phyloP scores from a whole-genome alignment of 2,113 vertebrate genomes.

The Onychostruthus taczanowskii region DNA sequence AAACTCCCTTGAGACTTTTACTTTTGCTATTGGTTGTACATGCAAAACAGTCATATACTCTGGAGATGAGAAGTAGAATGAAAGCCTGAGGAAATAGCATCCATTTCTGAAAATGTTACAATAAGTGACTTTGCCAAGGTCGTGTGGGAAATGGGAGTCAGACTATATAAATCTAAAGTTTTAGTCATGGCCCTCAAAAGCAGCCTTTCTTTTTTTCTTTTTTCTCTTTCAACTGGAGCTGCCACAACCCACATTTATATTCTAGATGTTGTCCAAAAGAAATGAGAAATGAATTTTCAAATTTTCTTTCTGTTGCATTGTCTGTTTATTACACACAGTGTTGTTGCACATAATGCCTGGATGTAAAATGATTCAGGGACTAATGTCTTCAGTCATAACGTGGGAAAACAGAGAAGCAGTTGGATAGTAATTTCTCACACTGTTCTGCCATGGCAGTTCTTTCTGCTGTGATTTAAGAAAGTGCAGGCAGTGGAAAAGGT shows the following conservation, averaged over 20 bases:
- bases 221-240: background rate
- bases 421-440: slow-evolving; percentile 66
- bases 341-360: slow-evolving; percentile 13
- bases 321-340: background rate
- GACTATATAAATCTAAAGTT: slow-evolving; percentile 4
- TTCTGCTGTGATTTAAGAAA: slow-evolving; percentile 76
- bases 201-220: background rate
- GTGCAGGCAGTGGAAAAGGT: slow-evolving; percentile 66
- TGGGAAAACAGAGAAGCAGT: slow-evolving; percentile 65
- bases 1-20: background rate
- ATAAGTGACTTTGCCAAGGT: slow-evolving; percentile 44
- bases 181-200: background rate
- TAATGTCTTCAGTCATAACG: slow-evolving; percentile 55
- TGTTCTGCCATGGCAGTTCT: slow-evolving; percentile 53
- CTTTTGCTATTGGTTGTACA: background rate
- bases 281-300: slow-evolving; percentile 12
- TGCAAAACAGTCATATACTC: slow-evolving; percentile 2
- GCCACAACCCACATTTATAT: slow-evolving; percentile 5
- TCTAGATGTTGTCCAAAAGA: background rate
- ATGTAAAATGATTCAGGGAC: slow-evolving; percentile 52
- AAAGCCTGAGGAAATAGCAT: slow-evolving; percentile 46
- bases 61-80: slow-evolving; percentile 13
- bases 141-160: background rate
- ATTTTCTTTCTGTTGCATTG: background rate
- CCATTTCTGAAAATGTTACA: slow-evolving; percentile 32